These are phyloP conservation scores for Cotesia chilonis DNA, from an alignment of 1,140 invertebrate species.

Conservation along the genomic window DNA sequence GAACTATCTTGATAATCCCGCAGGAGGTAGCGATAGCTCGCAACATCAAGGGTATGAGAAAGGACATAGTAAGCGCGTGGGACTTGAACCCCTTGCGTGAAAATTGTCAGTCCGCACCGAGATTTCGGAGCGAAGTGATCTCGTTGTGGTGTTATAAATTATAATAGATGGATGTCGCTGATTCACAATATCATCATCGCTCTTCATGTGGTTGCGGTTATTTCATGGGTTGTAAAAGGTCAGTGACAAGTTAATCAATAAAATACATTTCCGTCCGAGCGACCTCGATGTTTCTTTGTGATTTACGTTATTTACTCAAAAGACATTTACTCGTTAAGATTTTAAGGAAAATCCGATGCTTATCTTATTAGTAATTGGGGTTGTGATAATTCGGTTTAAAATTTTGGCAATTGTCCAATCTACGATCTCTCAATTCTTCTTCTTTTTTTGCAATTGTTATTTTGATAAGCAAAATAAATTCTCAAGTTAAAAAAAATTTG, in stretches of 20 bases:
- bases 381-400: too few species aligned
- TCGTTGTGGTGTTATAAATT: conserved; percentile 52
- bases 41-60: conserved; percentile 6
- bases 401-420: too few species aligned
- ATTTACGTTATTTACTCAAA: too few species aligned
- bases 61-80: conserved; percentile 27
- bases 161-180: conserved; percentile 62
- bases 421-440: too few species aligned
- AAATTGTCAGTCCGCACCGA: conserved; percentile 55
- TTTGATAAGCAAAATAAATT: too few species aligned
- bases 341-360: too few species aligned
- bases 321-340: too few species aligned
- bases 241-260: conserved; percentile 41
- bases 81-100: conserved; percentile 43
- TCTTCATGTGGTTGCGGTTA: conserved; percentile 49
- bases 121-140: conserved; percentile 58
- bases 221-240: conserved; percentile 53
- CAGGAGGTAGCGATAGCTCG: conserved; percentile 20
- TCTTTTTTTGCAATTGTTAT: too few species aligned
- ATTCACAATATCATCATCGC: conserved; percentile 53
- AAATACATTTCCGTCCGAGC: too few species aligned
- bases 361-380: too few species aligned
- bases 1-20: conserved; percentile 39
- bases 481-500: too few species aligned
- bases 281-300: too few species aligned